Conservation (phyloP, 2,888 invertebrate species). For the Eilema depressum region DNA sequence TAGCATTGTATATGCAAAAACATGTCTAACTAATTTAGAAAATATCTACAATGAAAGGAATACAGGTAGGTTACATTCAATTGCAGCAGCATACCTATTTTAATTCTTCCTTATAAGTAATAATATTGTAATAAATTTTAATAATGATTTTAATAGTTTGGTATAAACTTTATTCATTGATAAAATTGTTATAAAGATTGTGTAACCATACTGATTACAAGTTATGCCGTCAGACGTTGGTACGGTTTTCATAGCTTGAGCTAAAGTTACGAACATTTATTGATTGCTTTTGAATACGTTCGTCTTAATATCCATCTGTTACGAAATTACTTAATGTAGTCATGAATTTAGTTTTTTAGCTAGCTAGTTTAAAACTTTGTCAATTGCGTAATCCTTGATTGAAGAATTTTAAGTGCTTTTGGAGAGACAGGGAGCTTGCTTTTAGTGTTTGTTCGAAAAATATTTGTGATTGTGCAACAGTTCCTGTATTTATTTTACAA, state of each 20-base stretch:
- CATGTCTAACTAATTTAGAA: too few species aligned
- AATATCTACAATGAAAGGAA: too few species aligned
- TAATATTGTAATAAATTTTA: conserved; percentile 18
- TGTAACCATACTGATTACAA: conserved; percentile 24
- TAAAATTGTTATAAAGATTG: conserved; percentile 16
- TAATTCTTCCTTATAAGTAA: background rate
- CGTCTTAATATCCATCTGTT: conserved; percentile 14
- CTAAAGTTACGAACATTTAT: conserved; percentile 19
- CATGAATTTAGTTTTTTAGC: conserved; percentile 1
- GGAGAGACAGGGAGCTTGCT: background rate
- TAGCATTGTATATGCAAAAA: too few species aligned
- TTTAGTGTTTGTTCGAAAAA: background rate
- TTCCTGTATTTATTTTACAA: conserved; percentile 2
- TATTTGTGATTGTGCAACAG: background rate
- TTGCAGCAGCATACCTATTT: conserved; percentile 15
- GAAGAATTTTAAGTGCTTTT: conserved; percentile 12
- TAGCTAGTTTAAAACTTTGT: conserved; percentile 6
- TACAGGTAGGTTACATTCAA: background rate
- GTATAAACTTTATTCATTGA: conserved; percentile 13
- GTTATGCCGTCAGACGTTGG: conserved; percentile 21
- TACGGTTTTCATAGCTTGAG: conserved; percentile 12
- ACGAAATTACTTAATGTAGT: conserved; percentile 18
- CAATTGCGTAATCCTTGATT: conserved; percentile 19
- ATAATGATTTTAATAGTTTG: conserved; percentile 7
- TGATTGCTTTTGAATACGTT: conserved; percentile 20